These are phyloP conservation scores for Scaptomyza cyrtandrae DNA, from an alignment of 2,888 invertebrate species.

Conservation along the genomic window DNA sequence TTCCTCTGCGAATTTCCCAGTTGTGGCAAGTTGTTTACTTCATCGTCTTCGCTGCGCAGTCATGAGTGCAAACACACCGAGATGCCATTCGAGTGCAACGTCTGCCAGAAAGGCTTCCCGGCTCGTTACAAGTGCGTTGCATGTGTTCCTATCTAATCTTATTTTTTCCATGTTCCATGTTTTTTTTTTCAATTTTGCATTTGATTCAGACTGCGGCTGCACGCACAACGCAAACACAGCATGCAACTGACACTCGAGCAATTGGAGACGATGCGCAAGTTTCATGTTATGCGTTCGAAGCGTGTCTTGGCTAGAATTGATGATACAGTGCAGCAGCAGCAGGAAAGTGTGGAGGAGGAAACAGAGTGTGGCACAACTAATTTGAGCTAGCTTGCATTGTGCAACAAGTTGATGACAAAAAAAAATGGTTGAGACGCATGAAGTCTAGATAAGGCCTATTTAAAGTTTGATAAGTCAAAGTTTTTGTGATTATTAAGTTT, in stretches of 20 bases:
- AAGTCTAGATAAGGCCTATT: neutral
- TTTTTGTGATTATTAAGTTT: neutral
- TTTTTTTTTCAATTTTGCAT: slow-evolving; percentile 2
- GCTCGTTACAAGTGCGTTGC: slow-evolving; percentile 70
- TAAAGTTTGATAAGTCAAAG: neutral
- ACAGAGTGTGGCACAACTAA: neutral
- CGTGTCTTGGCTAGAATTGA: slow-evolving; percentile 27
- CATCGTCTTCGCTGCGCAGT: slow-evolving; percentile 70
- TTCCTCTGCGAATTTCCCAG: slow-evolving; percentile 64
- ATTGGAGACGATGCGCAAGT: slow-evolving; percentile 72
- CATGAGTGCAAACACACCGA: slow-evolving; percentile 70
- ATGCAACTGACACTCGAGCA: slow-evolving; percentile 56
- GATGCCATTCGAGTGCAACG: slow-evolving; percentile 75
- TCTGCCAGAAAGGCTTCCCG: slow-evolving; percentile 69
- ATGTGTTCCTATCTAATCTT: neutral
- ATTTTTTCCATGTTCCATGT: neutral
- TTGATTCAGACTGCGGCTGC: slow-evolving; percentile 58
- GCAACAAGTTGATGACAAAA: neutral
- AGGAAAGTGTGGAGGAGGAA: neutral
- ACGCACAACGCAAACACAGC: slow-evolving; percentile 66
- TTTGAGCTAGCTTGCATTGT: slow-evolving; percentile 1
- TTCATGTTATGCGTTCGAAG: slow-evolving; percentile 66
- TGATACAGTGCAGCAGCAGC: neutral
- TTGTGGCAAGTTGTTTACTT: slow-evolving; percentile 72
- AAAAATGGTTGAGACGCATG: too few relatives aligned